Percentiles rank a stretch among this genome's conserved stretches.
These are phyloP conservation scores for Chanos chanos DNA, from an alignment of 2,797 vertebrate species.

Conservation along the genomic window DNA sequence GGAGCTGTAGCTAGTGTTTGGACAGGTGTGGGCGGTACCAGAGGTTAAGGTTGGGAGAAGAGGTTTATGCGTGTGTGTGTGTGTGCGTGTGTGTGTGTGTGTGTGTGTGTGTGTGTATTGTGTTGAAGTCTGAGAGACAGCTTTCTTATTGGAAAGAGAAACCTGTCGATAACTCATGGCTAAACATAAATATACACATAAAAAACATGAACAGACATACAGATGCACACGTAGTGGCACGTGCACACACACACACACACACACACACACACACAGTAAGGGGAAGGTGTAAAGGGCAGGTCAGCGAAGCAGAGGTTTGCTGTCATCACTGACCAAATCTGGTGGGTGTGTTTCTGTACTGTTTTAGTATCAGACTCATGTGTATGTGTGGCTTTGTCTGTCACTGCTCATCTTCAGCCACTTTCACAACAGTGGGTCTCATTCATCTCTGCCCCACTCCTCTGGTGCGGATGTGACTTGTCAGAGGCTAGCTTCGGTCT, in stretches of 20 bases:
- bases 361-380: too few species aligned
- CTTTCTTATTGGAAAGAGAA: too few species aligned
- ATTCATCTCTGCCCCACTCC: too few species aligned
- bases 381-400: too few species aligned
- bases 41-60: not conserved
- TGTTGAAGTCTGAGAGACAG: slow-evolving; percentile 2
- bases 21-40: not conserved
- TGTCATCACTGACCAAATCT: slow-evolving; percentile 19
- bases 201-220: too few species aligned
- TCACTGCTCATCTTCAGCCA: too few species aligned
- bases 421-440: too few species aligned
- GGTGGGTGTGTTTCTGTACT: not conserved
- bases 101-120: not conserved
- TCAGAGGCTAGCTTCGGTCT: too few species aligned
- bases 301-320: not conserved
- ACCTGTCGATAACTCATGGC: too few species aligned
- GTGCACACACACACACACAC: not conserved
- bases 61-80: not conserved
- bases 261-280: not conserved
- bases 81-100: not conserved
- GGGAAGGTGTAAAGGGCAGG: slow-evolving; percentile 3
- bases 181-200: too few species aligned
- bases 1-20: slow-evolving; percentile 31
- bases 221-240: too few species aligned
- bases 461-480: too few species aligned